Evolutionary conservation across 2,888 invertebrate species (phyloP).

Genomic region (Rotaria magnacalcarata): DNA sequence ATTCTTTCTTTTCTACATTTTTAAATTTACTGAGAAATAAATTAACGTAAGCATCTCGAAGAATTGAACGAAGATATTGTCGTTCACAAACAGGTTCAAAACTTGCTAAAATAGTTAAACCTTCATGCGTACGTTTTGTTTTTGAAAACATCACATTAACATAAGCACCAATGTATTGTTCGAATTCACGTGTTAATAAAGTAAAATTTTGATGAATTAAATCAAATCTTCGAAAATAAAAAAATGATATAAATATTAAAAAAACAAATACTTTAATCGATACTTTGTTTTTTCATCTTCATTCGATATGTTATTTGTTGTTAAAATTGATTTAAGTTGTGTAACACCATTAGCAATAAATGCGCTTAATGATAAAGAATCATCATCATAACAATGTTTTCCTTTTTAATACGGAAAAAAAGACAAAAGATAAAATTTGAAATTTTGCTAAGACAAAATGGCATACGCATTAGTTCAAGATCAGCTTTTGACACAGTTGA

Average conservation of each 20-base stretch:
- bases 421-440: constrained; percentile 44
- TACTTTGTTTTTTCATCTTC: constrained; percentile 50
- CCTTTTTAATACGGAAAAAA: constrained; percentile 48
- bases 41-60: constrained; percentile 45
- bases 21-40: constrained; percentile 42
- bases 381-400: constrained; percentile 52
- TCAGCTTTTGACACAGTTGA: constrained; percentile 42
- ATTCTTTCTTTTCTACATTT: background rate
- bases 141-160: constrained; percentile 55
- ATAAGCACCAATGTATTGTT: constrained; percentile 56
- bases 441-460: background rate
- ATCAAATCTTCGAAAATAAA: constrained; percentile 51
- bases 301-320: constrained; percentile 54
- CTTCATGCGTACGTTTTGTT: constrained; percentile 48
- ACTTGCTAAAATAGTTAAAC: constrained; percentile 41
- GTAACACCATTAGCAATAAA: constrained; percentile 53
- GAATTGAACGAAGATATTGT: constrained; percentile 40
- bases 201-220: constrained; percentile 53
- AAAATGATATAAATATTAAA: background rate
- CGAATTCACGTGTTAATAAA: constrained; percentile 52
- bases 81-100: constrained; percentile 43
- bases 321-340: constrained; percentile 53
- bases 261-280: background rate
- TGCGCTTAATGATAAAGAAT: constrained; percentile 54
- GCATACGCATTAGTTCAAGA: constrained; percentile 42